Conservation (phyloP, 2,888 invertebrate species). For the Mechanitis messenoides region DNA sequence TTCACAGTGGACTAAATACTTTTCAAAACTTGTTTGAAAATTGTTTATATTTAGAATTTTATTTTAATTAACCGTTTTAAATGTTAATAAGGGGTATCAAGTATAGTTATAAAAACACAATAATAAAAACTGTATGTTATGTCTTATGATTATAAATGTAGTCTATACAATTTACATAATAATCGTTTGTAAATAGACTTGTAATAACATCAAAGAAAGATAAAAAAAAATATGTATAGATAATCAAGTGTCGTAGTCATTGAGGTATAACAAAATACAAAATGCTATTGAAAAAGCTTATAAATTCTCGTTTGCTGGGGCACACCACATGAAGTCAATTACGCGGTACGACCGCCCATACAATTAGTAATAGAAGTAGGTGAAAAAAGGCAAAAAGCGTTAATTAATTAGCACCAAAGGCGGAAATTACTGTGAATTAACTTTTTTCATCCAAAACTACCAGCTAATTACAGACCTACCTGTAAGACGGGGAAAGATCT, state of each 20-base stretch:
- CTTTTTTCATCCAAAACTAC: constrained; percentile 34
- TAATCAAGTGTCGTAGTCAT: constrained; percentile 5
- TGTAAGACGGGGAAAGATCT: constrained; percentile 20
- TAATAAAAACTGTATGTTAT: too few species aligned
- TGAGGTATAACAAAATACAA: constrained; percentile 14
- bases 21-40: neutral
- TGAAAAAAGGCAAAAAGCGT: constrained; percentile 34
- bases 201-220: too few species aligned
- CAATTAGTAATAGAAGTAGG: constrained; percentile 31
- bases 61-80: too few species aligned
- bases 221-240: too few species aligned
- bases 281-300: neutral
- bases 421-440: constrained; percentile 38
- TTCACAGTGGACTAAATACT: neutral
- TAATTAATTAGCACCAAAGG: constrained; percentile 42
- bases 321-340: constrained; percentile 32
- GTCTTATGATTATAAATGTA: too few species aligned
- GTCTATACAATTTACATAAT: too few species aligned
- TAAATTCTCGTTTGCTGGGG: constrained; percentile 12
- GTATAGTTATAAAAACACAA: too few species aligned
- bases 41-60: too few species aligned
- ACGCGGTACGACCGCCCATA: constrained; percentile 26
- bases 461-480: constrained; percentile 25
- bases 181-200: too few species aligned
- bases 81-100: too few species aligned